Conservation (phyloP, 2,113 vertebrate species). For the Odontesthes bonariensis region DNA sequence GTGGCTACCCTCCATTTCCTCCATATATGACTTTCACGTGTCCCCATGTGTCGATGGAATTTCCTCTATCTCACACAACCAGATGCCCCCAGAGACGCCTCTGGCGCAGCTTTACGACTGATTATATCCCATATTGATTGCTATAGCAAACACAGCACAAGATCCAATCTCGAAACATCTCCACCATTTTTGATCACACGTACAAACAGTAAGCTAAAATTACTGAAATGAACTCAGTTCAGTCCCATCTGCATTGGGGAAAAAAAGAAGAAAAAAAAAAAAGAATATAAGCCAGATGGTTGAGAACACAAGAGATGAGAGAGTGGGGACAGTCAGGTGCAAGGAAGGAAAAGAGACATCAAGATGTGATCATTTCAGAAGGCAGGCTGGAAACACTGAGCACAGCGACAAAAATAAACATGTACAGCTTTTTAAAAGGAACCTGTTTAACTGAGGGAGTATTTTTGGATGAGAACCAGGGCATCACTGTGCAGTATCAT, state of each 20-base stretch:
- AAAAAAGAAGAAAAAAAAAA: conserved; percentile 28
- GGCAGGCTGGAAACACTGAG: conserved; percentile 33
- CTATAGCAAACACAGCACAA: conserved; percentile 13
- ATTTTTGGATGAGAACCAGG: conserved; percentile 60
- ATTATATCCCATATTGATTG: conserved; percentile 27
- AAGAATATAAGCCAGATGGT: conserved; percentile 60
- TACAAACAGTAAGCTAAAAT: conserved; percentile 30
- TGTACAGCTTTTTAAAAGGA: conserved; percentile 33
- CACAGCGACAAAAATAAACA: conserved; percentile 55
- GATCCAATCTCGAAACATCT: conserved; percentile 9
- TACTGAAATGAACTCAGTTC: conserved; percentile 29
- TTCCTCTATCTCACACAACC: conserved; percentile 44
- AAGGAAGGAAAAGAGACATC: conserved; percentile 53
- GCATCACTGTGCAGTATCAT: background rate
- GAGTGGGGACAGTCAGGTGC: conserved; percentile 15
- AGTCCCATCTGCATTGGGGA: conserved; percentile 24
- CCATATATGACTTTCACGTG: conserved; percentile 55
- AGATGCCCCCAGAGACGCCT: conserved; percentile 32
- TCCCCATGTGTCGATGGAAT: conserved; percentile 41
- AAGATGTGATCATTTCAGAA: conserved; percentile 52
- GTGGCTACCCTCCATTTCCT: conserved; percentile 54
- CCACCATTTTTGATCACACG: conserved; percentile 34
- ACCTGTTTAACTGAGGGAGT: conserved; percentile 29
- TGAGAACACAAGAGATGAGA: conserved; percentile 46
- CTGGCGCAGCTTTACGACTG: conserved; percentile 13